Evolutionary conservation across 1,140 invertebrate genomes (phyloP).

Genomic region (Tyrophagus putrescentiae): DNA sequence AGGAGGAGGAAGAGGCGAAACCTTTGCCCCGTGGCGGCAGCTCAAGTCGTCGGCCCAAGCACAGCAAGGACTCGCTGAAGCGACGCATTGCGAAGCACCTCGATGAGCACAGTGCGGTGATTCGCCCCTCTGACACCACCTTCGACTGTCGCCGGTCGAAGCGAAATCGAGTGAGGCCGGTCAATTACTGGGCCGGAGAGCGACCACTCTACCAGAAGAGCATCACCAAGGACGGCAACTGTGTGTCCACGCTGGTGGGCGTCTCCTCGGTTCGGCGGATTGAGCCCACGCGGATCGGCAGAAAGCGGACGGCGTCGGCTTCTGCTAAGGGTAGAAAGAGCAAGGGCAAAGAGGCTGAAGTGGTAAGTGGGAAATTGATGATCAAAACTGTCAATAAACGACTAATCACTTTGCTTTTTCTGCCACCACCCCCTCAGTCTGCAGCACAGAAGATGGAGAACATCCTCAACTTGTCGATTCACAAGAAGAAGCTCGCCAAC

Average conservation of each 20-base stretch:
- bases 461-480: constrained; percentile 13
- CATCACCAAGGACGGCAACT: neutral
- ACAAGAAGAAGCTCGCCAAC: neutral
- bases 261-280: neutral
- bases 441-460: neutral
- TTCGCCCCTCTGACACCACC: neutral
- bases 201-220: constrained; percentile 10
- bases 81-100: neutral
- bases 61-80: neutral
- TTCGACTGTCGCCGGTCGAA: constrained; percentile 1
- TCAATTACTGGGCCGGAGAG: constrained; percentile 15
- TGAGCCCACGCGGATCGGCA: neutral
- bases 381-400: neutral
- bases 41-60: neutral
- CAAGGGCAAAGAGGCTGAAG: neutral
- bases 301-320: neutral
- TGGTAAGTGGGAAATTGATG: neutral
- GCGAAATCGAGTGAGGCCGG: constrained; percentile 8
- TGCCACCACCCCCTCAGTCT: neutral
- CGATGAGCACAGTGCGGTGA: constrained; percentile 1
- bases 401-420: too few species aligned
- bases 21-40: neutral
- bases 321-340: neutral
- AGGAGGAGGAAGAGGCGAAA: neutral
- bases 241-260: neutral